Evolutionary conservation across 1,140 invertebrate species (phyloP), one percentile per base, ranked within the genome.

Genomic region (Neodiprion lecontei): DNA sequence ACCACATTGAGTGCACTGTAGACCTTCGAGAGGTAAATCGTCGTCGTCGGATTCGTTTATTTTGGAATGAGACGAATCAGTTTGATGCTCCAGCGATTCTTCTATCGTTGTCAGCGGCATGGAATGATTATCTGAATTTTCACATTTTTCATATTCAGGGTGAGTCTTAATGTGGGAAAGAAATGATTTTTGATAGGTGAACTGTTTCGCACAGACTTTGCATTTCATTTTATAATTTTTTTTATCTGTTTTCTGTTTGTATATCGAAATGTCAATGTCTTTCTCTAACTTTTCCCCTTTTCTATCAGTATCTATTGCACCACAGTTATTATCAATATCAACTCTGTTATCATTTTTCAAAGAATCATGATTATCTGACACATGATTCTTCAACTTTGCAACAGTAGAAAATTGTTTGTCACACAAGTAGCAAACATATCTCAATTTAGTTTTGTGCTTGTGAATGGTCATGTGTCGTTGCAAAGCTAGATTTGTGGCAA

Each of bases 1-100:
- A 14, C 86, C 86, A 74, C 86, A 87, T 50, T 86, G 81, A 40
- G 81, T 86, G 23, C 86, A 87, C 14, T 87, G 85, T 10, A 86
- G 28, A 72, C 78, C 82, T 49, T 82, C 77, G 17, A 71, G 23
- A 0, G 82, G 81, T 47, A 84, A 23, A 47, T 69, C 67, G 67
- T 61, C 53, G 53, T 61, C 78, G 11, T 81, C 76, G 3, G 76
- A 76, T 17, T 79, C 72, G 23, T 78, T 72, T 67, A 78, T 72
- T 0, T 82, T 77, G 21, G 67, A 23, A 47, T 48, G 23, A 3
- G 76, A 49, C 12, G 12, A 72, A 70, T 67, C 71, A 0, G 69
- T 72, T 67, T 47, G 65, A 47, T n/a, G 68, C 72, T 4, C 28
- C 8, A 61, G 53, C 47, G 12, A 48, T 50, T 77, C 73, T 48